These are phyloP conservation scores for Alexandromys fortis DNA, from an alignment of 2,113 vertebrate species.

Conservation along the genomic window DNA sequence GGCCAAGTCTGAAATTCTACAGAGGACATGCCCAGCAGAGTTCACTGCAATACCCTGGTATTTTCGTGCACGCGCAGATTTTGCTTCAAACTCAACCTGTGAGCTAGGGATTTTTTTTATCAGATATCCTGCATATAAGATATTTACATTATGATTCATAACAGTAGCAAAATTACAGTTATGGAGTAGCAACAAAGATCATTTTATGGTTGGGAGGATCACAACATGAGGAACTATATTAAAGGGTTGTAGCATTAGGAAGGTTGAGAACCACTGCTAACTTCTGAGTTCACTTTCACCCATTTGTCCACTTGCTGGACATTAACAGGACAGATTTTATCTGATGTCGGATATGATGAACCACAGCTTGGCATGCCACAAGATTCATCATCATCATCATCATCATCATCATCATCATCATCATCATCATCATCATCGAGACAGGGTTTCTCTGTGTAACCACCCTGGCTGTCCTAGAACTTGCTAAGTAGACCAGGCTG, in stretches of 20 bases:
- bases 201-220: neutral
- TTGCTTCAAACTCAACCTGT: constrained; percentile 33
- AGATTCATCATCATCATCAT: too few relatives aligned
- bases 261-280: neutral
- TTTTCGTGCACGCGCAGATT: constrained; percentile 54
- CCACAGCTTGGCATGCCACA: neutral
- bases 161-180: neutral
- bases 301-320: constrained; percentile 36
- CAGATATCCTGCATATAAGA: neutral
- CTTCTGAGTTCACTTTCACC: constrained; percentile 25
- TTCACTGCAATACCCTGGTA: constrained; percentile 46
- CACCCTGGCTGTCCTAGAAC: too few relatives aligned
- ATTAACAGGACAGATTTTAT: constrained; percentile 37
- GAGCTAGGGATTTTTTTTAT: neutral
- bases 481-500: neutral
- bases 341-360: neutral
- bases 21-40: constrained; percentile 27
- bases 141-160: neutral
- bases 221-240: neutral
- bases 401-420: too few relatives aligned
- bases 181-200: neutral
- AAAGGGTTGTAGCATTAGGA: neutral
- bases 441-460: too few relatives aligned
- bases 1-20: constrained; percentile 42
- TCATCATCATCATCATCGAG: too few relatives aligned